phyloP scores from a whole-genome alignment of 2,797 vertebrate species.

The Eulemur albifrons region DNA sequence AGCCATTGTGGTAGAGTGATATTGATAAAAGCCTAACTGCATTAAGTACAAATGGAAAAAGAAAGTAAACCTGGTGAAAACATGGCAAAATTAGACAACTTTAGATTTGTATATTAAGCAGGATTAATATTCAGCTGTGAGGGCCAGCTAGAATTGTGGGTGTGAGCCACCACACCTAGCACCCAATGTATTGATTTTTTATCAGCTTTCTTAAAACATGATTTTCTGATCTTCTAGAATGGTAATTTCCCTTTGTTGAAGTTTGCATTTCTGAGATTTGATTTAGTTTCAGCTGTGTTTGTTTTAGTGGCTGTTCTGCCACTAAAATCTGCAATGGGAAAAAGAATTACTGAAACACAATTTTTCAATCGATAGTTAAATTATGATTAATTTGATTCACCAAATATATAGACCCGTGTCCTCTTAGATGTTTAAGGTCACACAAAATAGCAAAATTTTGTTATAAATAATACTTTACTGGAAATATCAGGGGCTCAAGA shows the following conservation, averaged over 20 bases:
- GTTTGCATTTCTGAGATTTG: neutral
- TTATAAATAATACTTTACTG: neutral
- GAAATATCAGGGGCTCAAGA: neutral
- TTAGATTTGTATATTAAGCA: neutral
- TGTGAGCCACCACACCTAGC: too few relatives aligned
- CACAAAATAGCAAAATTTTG: neutral
- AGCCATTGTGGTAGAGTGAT: neutral
- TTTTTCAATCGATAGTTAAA: neutral
- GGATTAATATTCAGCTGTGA: neutral
- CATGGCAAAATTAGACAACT: neutral
- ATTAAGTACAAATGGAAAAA: neutral
- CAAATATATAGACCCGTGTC: neutral
- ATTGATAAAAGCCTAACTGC: neutral
- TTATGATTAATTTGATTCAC: constrained; percentile 23
- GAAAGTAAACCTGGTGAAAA: neutral
- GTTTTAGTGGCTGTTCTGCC: neutral
- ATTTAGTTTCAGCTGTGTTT: neutral
- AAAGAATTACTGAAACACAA: neutral
- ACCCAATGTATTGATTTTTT: neutral
- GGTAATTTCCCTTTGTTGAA: neutral
- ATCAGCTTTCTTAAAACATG: neutral
- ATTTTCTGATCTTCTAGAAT: neutral
- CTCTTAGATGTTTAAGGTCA: neutral
- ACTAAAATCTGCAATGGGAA: neutral
- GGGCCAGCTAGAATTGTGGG: neutral